Percentiles rank a stretch among this genome's conserved stretches.
Evolutionary conservation across 2,113 vertebrate genomes (phyloP).

Genomic region (Ceyx margarethae): DNA sequence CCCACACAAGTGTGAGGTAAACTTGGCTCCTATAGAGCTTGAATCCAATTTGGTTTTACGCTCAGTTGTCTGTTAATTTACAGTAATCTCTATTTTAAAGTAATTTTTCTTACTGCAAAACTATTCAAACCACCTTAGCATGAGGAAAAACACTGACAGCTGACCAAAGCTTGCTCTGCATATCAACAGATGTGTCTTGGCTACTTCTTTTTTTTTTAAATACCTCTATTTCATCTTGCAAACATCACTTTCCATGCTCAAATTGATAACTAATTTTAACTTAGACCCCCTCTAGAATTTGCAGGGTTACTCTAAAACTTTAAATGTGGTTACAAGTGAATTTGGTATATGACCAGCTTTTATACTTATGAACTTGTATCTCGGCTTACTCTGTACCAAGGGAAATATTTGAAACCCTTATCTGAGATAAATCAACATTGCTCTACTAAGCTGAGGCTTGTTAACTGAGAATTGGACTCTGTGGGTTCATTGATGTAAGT

Average conservation of each 20-base stretch:
- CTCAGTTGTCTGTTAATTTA: background rate
- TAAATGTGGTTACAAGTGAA: background rate
- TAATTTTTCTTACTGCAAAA: background rate
- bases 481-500: background rate
- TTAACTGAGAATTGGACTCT: background rate
- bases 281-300: background rate
- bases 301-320: background rate
- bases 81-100: background rate
- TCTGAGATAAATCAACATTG: conserved; percentile 15
- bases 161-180: background rate
- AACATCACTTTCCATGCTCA: background rate
- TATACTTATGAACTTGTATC: background rate
- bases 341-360: no score
- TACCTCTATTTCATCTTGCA: background rate
- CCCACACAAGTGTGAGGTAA: background rate
- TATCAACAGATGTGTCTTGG: background rate
- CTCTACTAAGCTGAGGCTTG: background rate
- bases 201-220: background rate
- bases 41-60: background rate
- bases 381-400: background rate
- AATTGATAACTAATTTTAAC: background rate
- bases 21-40: background rate
- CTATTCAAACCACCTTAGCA: background rate
- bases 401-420: conserved; percentile 7
- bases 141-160: background rate